Percentiles rank a stretch among this genome's conserved stretches.
These are phyloP conservation scores for Entosphenus tridentatus DNA, from an alignment of 2,113 vertebrate genomes.

Conservation along the genomic window DNA sequence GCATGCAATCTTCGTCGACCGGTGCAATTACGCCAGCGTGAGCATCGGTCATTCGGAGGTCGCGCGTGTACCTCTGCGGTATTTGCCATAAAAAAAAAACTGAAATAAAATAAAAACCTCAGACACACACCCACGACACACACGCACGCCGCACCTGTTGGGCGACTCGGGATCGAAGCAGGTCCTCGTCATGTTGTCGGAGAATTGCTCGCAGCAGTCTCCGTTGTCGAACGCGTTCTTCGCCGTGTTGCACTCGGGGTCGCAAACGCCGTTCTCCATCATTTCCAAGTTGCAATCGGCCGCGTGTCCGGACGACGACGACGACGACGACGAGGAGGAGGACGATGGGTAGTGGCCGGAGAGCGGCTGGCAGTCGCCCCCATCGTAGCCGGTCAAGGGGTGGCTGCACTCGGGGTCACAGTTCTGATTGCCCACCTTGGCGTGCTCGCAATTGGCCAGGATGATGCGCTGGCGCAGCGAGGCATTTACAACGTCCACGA, in stretches of 20 bases:
- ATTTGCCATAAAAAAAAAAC: neutral
- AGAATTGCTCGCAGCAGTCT: conserved; percentile 92
- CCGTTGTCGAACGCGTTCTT: conserved; percentile 73
- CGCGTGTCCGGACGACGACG: neutral
- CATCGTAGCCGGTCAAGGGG: conserved; percentile 58
- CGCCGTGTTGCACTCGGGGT: conserved; percentile 71
- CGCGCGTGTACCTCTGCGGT: too few relatives aligned
- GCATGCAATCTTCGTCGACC: too few relatives aligned
- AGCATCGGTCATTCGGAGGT: too few relatives aligned
- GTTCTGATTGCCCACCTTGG: conserved; percentile 68
- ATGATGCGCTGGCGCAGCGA: conserved; percentile 38
- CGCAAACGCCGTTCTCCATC: conserved; percentile 52
- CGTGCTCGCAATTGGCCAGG: conserved; percentile 63
- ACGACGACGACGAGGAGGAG: too few relatives aligned
- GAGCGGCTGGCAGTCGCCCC: conserved; percentile 52
- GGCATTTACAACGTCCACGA: conserved; percentile 38
- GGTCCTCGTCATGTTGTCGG: conserved; percentile 44
- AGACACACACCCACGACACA: conserved; percentile 3
- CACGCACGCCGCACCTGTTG: conserved; percentile 33
- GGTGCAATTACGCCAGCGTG: too few relatives aligned
- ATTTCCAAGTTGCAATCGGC: conserved; percentile 16
- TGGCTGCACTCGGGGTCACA: conserved; percentile 78
- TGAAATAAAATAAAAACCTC: neutral
- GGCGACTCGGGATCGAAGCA: conserved; percentile 82
- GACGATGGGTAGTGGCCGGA: conserved; percentile 54